Base-by-base conservation (phyloP, 2,113 vertebrate genomes). In the Anoura caudifer region DNA sequence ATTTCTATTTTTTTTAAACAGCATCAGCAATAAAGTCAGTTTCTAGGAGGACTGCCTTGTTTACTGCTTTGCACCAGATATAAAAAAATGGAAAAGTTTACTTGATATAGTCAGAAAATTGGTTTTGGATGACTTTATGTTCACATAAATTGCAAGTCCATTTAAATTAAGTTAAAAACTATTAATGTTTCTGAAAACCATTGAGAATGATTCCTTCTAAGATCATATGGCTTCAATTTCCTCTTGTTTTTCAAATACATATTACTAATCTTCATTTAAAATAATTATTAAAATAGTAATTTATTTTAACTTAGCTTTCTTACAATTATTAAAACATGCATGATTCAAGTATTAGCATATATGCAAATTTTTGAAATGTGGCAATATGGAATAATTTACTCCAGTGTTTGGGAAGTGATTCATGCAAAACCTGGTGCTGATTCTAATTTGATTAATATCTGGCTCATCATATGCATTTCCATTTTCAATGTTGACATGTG, bases 391-490 rank as follows among this genome's bases (percentile, higher is more conserved):
- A 77, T 52, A 73, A 93, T 83, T 83, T 77, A 47, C 79, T 65
- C 28, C 33, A 72, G 47, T 41, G 70, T 87, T 91, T 93, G 80
- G 7, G 20, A 36, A 56, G 7, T 70, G 69, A 70, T 87, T 10
- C 52, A 65, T 70, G 3, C 77, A 63, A 76, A 38, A 90, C 38
- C 47, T 82, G 38, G 28, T 56, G 28, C 85, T 87, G 28, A 92
- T 81, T 92, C 36, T 75, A 76, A 61, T 54, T 90, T 95, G 13
- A 96, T 63, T 90, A 65, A 91, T 88, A 88, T 84, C 38, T 50
- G 69, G 28, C 38, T 91, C 22, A 52, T 93, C 61, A 73, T 88
- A 15, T 67, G 28, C 8, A 61, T 88, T 91, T 95, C 31, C 19
- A 93, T 90, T 93, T 95, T 87, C 54, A 90, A 0, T 90, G 36